Evolutionary conservation across 2,113 vertebrate species (phyloP).

Genomic region (Gobiocypris rarus): DNA sequence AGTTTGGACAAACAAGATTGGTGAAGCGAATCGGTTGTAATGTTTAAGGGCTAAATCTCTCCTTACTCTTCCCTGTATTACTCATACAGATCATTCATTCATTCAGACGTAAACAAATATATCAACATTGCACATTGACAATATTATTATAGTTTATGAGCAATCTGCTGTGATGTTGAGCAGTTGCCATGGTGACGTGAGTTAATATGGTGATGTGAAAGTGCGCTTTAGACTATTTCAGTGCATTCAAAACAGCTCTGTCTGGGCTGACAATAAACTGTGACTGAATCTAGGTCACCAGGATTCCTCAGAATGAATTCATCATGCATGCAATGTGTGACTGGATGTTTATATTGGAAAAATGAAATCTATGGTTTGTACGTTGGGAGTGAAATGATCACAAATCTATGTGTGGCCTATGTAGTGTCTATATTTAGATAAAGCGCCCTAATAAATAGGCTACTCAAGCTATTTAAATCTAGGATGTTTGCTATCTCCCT

Average conservation of each 20-base stretch:
- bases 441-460: not conserved
- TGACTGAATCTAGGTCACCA: conserved; percentile 89
- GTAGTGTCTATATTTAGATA: not conserved
- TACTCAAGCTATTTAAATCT: conserved; percentile 1
- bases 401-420: not conserved
- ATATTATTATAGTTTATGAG: conserved; percentile 28
- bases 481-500: not conserved
- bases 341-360: conserved; percentile 23
- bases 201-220: conserved; percentile 81
- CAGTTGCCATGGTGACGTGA: conserved; percentile 88
- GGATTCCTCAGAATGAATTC: conserved; percentile 33
- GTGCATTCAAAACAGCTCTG: conserved; percentile 58
- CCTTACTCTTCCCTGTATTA: not conserved
- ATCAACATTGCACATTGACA: conserved; percentile 18
- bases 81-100: not conserved
- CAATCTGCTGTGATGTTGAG: conserved; percentile 44
- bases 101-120: conserved; percentile 1
- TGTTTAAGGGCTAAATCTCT: not conserved
- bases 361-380: not conserved
- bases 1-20: not conserved
- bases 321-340: conserved; percentile 20
- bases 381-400: not conserved
- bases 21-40: not conserved
- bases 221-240: conserved; percentile 30
- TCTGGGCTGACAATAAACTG: conserved; percentile 78